Percentiles rank a stretch among this genome's conserved stretches.
Conservation (phyloP, 2,888 invertebrate genomes). For the Isoperla grammatica region DNA sequence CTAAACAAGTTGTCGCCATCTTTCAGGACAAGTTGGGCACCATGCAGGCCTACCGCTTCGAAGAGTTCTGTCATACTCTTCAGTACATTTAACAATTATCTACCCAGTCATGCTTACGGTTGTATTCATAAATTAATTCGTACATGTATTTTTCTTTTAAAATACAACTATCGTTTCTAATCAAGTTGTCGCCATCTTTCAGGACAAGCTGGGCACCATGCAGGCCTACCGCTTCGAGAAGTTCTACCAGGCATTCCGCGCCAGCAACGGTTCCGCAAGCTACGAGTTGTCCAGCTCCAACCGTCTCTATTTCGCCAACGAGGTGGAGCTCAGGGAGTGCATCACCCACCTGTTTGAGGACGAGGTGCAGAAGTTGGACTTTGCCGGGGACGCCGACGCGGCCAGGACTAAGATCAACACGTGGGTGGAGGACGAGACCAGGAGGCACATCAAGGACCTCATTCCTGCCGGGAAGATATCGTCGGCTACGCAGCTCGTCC, state of each 20-base stretch:
- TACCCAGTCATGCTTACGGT: too few species aligned
- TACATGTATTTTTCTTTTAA: too few species aligned
- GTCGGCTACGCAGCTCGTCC: slow-evolving; percentile 60
- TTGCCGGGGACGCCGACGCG: slow-evolving; percentile 53
- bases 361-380: slow-evolving; percentile 48
- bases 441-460: slow-evolving; percentile 69
- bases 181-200: too few species aligned
- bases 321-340: slow-evolving; percentile 58
- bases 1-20: too few species aligned
- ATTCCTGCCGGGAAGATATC: slow-evolving; percentile 60
- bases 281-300: slow-evolving; percentile 74
- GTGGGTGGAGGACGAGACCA: slow-evolving; percentile 72
- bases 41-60: slow-evolving; percentile 65
- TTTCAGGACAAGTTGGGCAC: slow-evolving; percentile 62
- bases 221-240: slow-evolving; percentile 69
- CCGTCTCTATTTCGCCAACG: slow-evolving; percentile 64
- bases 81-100: too few species aligned
- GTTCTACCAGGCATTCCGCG: slow-evolving; percentile 48
- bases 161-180: too few species aligned
- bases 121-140: too few species aligned
- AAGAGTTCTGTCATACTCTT: slow-evolving; percentile 60
- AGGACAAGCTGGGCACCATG: slow-evolving; percentile 66
- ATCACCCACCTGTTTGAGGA: slow-evolving; percentile 55
- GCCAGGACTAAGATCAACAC: slow-evolving; percentile 62
- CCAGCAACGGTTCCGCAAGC: slow-evolving; percentile 48